Conservation (phyloP, 1,140 invertebrate species). For the Branchinecta lindahli region DNA sequence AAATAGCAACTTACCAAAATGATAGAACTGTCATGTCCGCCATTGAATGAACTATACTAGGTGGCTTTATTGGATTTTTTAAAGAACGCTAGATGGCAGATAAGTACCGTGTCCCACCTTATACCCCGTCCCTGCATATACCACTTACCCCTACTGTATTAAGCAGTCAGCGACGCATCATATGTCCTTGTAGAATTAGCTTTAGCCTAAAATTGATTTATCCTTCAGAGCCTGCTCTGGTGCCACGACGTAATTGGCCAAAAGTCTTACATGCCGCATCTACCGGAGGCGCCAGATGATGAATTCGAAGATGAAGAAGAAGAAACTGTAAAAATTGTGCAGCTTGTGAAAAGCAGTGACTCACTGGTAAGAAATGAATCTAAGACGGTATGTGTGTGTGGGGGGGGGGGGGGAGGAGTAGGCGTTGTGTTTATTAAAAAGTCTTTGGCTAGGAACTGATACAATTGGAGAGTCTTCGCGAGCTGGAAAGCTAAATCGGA, state of each 20-base stretch:
- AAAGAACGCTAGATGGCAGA: too few relatives aligned
- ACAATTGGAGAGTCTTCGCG: too few relatives aligned
- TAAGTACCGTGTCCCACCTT: too few relatives aligned
- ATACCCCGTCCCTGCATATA: too few relatives aligned
- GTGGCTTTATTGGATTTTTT: too few relatives aligned
- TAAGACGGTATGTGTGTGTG: slow-evolving; percentile 7
- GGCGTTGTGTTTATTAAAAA: neutral
- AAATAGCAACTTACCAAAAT: too few relatives aligned
- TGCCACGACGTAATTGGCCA: slow-evolving; percentile 87
- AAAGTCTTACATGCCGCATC: slow-evolving; percentile 81
- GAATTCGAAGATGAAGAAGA: slow-evolving; percentile 64
- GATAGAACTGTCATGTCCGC: too few relatives aligned
- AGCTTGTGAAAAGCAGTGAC: slow-evolving; percentile 90
- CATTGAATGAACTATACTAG: too few relatives aligned
- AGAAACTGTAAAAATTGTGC: slow-evolving; percentile 90
- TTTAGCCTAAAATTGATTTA: neutral
- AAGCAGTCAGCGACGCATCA: too few relatives aligned
- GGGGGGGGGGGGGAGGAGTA: neutral
- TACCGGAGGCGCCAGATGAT: slow-evolving; percentile 71
- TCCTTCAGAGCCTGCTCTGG: slow-evolving; percentile 60
- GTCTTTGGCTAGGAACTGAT: neutral
- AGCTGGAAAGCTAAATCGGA: too few relatives aligned
- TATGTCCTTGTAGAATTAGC: too few relatives aligned
- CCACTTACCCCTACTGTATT: too few relatives aligned
- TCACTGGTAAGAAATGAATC: slow-evolving; percentile 58